phyloP scores from a whole-genome alignment of 2,888 invertebrate genomes.

The Heterodera filipjevi region DNA sequence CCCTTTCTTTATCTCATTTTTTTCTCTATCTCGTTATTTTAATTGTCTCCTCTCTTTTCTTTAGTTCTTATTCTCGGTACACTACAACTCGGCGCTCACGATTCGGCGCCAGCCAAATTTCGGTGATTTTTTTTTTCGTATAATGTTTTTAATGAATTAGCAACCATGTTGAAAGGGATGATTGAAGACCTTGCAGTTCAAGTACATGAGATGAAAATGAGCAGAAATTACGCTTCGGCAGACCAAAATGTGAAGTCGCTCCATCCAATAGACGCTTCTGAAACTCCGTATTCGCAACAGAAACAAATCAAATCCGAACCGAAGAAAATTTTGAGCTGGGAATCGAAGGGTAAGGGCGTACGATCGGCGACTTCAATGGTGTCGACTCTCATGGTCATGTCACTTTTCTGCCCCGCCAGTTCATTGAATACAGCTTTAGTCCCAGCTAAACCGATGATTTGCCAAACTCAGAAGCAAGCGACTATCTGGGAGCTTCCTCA shows the following conservation, averaged over 20 bases:
- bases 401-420: not conserved
- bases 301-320: not conserved
- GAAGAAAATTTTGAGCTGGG: not conserved
- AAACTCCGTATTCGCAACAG: not conserved
- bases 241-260: not conserved
- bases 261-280: not conserved
- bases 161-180: not conserved
- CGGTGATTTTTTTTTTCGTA: too few species aligned
- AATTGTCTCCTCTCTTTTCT: too few species aligned
- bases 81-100: too few species aligned
- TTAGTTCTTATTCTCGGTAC: too few species aligned
- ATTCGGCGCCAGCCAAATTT: too few species aligned
- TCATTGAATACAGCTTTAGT: not conserved
- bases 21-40: too few species aligned
- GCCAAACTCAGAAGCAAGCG: conserved; percentile 5
- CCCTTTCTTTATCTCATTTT: too few species aligned
- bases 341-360: not conserved
- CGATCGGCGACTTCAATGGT: not conserved
- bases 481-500: conserved; percentile 2
- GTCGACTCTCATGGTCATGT: not conserved
- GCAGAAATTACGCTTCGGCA: not conserved
- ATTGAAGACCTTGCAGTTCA: conserved; percentile 14
- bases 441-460: not conserved
- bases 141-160: too few species aligned
- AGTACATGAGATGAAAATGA: conserved; percentile 21